phyloP scores from a whole-genome alignment of 1,140 invertebrate genomes.

The Heliconius congener region DNA sequence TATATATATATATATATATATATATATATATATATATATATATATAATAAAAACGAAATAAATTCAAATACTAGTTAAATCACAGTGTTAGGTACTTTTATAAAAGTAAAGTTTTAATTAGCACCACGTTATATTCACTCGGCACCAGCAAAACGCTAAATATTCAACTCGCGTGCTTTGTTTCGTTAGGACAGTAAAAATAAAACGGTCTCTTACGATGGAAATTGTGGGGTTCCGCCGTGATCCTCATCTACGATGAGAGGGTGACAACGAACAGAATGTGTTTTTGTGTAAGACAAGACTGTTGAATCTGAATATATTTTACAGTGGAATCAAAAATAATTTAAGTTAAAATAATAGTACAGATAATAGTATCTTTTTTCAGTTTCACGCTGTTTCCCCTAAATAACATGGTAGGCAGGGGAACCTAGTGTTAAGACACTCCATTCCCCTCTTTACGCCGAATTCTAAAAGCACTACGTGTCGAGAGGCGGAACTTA shows the following conservation, averaged over 20 bases:
- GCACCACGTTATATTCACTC: slow-evolving; percentile 45
- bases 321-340: not conserved
- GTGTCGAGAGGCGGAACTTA: no score
- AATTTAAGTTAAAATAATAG: not conserved
- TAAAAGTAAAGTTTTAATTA: slow-evolving; percentile 43
- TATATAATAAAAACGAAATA: no score
- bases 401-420: no score
- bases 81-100: slow-evolving; percentile 20
- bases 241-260: not conserved
- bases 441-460: no score
- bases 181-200: slow-evolving; percentile 31
- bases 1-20: no score
- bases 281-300: not conserved
- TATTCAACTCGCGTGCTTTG: slow-evolving; percentile 43
- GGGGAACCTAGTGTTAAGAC: no score
- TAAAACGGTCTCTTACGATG: slow-evolving; percentile 15
- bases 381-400: not conserved
- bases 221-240: slow-evolving; percentile 10
- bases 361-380: not conserved
- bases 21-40: no score
- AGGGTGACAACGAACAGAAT: not conserved
- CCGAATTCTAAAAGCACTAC: no score
- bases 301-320: not conserved
- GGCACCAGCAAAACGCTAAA: slow-evolving; percentile 40
- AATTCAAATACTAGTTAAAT: not conserved